Evolutionary conservation across 2,113 vertebrate species (phyloP).

Genomic region (Azemiops feae): DNA sequence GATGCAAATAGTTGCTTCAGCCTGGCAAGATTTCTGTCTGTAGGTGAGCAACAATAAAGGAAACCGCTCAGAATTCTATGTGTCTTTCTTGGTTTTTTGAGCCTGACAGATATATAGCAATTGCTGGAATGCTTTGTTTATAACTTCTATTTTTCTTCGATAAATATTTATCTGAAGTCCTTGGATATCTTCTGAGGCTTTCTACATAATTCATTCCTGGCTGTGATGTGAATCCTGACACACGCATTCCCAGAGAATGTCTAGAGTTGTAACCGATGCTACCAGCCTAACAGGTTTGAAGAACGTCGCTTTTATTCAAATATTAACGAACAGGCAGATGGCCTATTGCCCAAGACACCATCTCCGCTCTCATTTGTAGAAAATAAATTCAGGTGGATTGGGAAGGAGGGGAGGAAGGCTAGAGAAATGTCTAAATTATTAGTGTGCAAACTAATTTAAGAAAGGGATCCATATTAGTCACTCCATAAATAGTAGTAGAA

Average conservation of each 20-base stretch:
- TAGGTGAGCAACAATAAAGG: neutral
- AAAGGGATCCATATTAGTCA: neutral
- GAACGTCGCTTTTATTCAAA: neutral
- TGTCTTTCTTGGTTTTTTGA: neutral
- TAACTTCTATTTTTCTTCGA: neutral
- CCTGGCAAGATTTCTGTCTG: neutral
- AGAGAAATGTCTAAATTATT: neutral
- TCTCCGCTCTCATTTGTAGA: neutral
- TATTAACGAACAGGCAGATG: neutral
- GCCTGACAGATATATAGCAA: neutral
- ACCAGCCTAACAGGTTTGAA: neutral
- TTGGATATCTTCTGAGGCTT: neutral
- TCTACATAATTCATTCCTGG: neutral
- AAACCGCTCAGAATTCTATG: neutral
- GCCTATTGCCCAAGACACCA: too few relatives aligned
- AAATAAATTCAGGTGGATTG: neutral
- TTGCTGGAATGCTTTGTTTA: neutral
- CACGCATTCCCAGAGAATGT: neutral
- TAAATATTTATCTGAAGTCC: neutral
- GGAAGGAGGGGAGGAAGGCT: neutral
- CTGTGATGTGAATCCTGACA: neutral
- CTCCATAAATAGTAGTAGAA: slow-evolving; percentile 18
- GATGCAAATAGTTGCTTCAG: neutral
- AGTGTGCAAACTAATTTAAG: neutral
- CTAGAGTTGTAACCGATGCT: neutral